These are phyloP conservation scores for Enteromius afrohamiltoni DNA, from an alignment of 2,797 vertebrate genomes.

Conservation along the genomic window DNA sequence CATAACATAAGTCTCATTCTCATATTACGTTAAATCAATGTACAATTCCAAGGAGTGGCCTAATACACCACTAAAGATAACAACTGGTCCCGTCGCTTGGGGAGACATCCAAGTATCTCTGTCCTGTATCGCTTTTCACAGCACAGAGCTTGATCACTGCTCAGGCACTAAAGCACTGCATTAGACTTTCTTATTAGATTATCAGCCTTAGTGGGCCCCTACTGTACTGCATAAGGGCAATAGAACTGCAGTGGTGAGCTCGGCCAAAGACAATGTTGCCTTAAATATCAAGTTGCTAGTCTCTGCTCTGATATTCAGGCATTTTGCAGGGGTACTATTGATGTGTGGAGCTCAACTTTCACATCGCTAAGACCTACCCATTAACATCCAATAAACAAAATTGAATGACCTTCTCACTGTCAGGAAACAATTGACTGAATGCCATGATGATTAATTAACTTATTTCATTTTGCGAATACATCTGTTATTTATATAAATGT, in stretches of 20 bases:
- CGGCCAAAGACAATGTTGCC: slow-evolving; percentile 60
- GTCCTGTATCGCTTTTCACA: slow-evolving; percentile 41
- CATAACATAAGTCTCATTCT: slow-evolving; percentile 15
- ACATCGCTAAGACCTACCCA: slow-evolving; percentile 22
- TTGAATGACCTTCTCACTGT: slow-evolving; percentile 32
- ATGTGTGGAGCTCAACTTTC: slow-evolving; percentile 37
- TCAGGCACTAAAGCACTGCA: slow-evolving; percentile 37
- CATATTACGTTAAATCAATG: slow-evolving; percentile 19
- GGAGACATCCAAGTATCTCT: slow-evolving; percentile 30
- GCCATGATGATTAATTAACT: slow-evolving; percentile 19
- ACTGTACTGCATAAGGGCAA: slow-evolving; percentile 38
- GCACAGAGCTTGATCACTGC: slow-evolving; percentile 24
- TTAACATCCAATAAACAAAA: slow-evolving; percentile 30
- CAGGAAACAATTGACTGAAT: slow-evolving; percentile 29
- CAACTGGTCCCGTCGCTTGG: slow-evolving; percentile 37
- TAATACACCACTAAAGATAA: slow-evolving; percentile 36
- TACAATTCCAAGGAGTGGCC: slow-evolving; percentile 19
- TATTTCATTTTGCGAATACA: slow-evolving; percentile 1
- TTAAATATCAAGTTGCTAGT: slow-evolving; percentile 51
- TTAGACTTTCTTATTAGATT: slow-evolving; percentile 53
- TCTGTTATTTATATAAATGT: slow-evolving; percentile 6
- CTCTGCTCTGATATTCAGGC: slow-evolving; percentile 34
- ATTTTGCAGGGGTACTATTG: slow-evolving; percentile 45
- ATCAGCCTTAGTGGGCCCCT: slow-evolving; percentile 38
- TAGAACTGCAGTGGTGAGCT: slow-evolving; percentile 33